A percentile compares a stretch with the other conserved stretches of the same genome.
Evolutionary conservation across 1,140 invertebrate genomes (phyloP).

Genomic region (Drosophila ambigua): DNA sequence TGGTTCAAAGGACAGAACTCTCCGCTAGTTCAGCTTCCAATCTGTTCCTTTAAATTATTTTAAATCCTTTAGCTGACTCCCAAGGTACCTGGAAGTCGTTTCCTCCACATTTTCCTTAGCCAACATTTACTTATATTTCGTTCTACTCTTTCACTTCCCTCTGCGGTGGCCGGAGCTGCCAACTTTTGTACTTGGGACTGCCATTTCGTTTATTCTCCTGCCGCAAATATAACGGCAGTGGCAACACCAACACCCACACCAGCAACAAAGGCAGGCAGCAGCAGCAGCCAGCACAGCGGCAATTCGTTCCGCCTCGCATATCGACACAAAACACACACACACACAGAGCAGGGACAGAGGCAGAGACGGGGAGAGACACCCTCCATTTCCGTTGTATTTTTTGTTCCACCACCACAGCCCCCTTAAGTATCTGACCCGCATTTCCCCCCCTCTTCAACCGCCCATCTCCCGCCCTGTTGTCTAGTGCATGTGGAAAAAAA

Average conservation of each 20-base stretch:
- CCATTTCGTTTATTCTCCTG: slow-evolving; percentile 70
- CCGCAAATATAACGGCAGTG: slow-evolving; percentile 51
- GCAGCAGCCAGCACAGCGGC: slow-evolving; percentile 34
- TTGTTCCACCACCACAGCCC: slow-evolving; percentile 23
- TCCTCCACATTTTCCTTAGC: not conserved
- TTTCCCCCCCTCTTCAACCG: not conserved
- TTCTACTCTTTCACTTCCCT: not conserved
- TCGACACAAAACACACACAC: slow-evolving; percentile 36
- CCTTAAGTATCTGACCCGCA: slow-evolving; percentile 23
- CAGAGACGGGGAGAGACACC: slow-evolving; percentile 38
- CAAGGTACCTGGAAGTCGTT: slow-evolving; percentile 8
- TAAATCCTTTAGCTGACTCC: not conserved
- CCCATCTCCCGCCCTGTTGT: not conserved
- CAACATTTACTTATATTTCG: slow-evolving; percentile 20
- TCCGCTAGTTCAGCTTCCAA: too few species aligned
- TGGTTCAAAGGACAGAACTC: too few species aligned
- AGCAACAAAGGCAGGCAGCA: slow-evolving; percentile 15
- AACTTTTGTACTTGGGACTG: slow-evolving; percentile 68
- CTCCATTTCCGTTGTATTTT: slow-evolving; percentile 51
- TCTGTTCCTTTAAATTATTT: too few species aligned
- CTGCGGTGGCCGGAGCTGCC: slow-evolving; percentile 35
- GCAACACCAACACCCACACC: slow-evolving; percentile 16
- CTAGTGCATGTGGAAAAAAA: slow-evolving; percentile 24
- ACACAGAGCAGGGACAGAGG: slow-evolving; percentile 9
- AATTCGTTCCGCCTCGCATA: slow-evolving; percentile 72